A percentile compares a stretch with the other conserved stretches of the same genome.
phyloP scores from a whole-genome alignment of 2,888 invertebrate genomes.

The Latrodectus elegans region DNA sequence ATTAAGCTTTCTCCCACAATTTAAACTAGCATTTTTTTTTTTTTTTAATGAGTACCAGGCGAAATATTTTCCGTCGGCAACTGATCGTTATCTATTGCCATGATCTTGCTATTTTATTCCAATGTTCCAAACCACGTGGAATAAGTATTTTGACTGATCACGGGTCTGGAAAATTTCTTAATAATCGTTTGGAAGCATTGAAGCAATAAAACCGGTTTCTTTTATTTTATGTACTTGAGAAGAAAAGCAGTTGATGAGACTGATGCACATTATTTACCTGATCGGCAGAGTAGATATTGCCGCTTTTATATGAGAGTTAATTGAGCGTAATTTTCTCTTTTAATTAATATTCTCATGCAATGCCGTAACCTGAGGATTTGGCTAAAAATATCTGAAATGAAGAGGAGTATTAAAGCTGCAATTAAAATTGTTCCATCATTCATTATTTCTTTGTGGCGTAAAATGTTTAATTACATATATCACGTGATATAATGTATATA shows the following conservation, averaged over 20 bases:
- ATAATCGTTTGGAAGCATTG: conserved; percentile 8
- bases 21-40: conserved; percentile 16
- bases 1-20: conserved; percentile 35
- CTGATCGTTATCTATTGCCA: conserved; percentile 21
- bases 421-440: conserved; percentile 24
- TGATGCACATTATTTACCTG: conserved; percentile 7
- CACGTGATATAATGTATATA: background rate
- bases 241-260: no score
- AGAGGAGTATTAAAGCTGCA: background rate
- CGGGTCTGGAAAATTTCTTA: conserved; percentile 17
- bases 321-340: conserved; percentile 26
- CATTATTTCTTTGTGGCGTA: background rate
- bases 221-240: no score
- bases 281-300: conserved; percentile 6
- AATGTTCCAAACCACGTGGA: no score
- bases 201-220: conserved; percentile 20
- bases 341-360: conserved; percentile 24
- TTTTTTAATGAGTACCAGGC: conserved; percentile 7
- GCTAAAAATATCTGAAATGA: background rate
- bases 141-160: conserved; percentile 22
- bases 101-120: no score
- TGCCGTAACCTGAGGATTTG: background rate
- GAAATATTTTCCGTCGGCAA: background rate
- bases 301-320: conserved; percentile 25
- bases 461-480: conserved; percentile 23